Base-by-base conservation (phyloP, 2,888 invertebrate genomes). In the Acrocyrtus sp. region DNA sequence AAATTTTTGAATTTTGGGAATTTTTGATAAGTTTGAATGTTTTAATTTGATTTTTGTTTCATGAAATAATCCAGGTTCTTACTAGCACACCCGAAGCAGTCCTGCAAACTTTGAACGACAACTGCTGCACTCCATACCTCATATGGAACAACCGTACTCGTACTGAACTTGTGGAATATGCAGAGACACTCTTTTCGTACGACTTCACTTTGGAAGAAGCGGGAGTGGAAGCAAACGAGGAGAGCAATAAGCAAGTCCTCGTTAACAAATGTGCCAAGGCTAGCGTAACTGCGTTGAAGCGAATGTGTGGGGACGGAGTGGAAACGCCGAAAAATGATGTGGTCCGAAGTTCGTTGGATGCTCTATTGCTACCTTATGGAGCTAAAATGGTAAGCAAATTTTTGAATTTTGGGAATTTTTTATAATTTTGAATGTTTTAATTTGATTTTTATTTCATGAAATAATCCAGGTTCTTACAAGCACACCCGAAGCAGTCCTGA, bases 91-190 rank as follows among this genome's bases (percentile, higher is more conserved):
- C 83, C 90, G 88, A 77, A 69, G 66, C 74, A 1, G 87, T 97
- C 53, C 86, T 99, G 65, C 99, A 99, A 86, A 89, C 91, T 15
- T 85, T 99, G n/a, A 99, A 95, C 81, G 95, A 96, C 43, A 99
- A 99, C 85, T 93, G 94, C 83, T 92, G 94, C 78, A 96, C 93
- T 82, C 99, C 99, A 0, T 97, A 98, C 85, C 87, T 99, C 26
- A 92, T 99, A 48, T 99, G 99, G 99, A 95, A 99, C 85, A 99
- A 99, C 85, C 92, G 93, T 6, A 98, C 98, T 0, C 88, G 99
- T 78, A 94, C 94, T 0, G 98, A 99, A 84, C 87, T 99, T 1
- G 87, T 89, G 45, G 98, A 98, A 83, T 94, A 94, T 83, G 86
- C 99, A 4, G 91, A 92, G 75, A 88, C 87, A 54, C 90, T 94